Conservation (phyloP, 2,113 vertebrate genomes). For the Otus sunia region DNA sequence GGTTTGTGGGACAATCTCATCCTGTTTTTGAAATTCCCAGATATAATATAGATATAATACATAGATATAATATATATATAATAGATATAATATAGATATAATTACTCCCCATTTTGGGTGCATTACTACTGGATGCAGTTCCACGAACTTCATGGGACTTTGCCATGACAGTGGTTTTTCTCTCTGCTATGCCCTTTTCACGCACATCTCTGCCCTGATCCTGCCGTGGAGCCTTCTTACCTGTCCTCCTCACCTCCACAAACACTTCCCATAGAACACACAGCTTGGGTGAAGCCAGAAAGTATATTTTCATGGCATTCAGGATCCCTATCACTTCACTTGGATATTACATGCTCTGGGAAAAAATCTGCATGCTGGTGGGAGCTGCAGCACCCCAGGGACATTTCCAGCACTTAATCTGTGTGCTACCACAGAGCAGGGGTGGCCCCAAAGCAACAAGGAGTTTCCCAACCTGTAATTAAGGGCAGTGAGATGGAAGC, state of each 20-base stretch:
- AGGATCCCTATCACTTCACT: not conserved
- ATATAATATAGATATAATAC: too few relatives aligned
- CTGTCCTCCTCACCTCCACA: not conserved
- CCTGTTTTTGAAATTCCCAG: not conserved
- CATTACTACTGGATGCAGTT: not conserved
- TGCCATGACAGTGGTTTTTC: not conserved
- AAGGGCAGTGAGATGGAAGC: not conserved
- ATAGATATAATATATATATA: too few relatives aligned
- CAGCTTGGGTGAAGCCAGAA: not conserved
- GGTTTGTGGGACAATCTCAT: not conserved
- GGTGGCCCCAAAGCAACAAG: not conserved
- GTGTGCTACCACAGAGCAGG: accelerated
- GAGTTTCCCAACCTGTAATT: not conserved
- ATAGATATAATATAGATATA: too few relatives aligned
- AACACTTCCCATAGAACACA: not conserved
- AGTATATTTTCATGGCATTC: not conserved
- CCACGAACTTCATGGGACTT: not conserved
- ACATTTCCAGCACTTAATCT: not conserved
- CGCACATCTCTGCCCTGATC: accelerated
- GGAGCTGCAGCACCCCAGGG: not conserved
- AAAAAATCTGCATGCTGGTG: not conserved
- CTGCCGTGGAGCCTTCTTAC: not conserved
- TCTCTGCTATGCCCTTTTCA: not conserved
- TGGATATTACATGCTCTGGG: not conserved
- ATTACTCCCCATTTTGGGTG: not conserved